phyloP scores from a whole-genome alignment of 1,140 invertebrate species.

The Papilio dardanus region DNA sequence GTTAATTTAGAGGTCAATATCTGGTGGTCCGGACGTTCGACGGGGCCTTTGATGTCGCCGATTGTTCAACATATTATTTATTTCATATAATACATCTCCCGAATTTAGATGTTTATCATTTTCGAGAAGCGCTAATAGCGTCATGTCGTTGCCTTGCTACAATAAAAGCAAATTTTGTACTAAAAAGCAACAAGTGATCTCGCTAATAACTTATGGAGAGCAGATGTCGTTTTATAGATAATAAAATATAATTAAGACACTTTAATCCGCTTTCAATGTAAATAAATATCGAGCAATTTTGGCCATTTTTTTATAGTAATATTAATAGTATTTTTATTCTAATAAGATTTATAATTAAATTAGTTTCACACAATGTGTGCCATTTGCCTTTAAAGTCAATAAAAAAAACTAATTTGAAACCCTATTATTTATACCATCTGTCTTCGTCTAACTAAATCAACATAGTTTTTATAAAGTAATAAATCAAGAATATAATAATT shows the following conservation, averaged over 20 bases:
- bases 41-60: slow-evolving; percentile 66
- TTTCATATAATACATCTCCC: slow-evolving; percentile 66
- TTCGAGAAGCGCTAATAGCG: slow-evolving; percentile 74
- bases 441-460: slow-evolving; percentile 6
- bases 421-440: neutral
- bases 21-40: slow-evolving; percentile 41
- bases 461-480: neutral
- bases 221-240: slow-evolving; percentile 14
- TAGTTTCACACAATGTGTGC: neutral
- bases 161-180: slow-evolving; percentile 4
- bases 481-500: slow-evolving; percentile 38
- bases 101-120: slow-evolving; percentile 75
- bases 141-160: slow-evolving; percentile 43
- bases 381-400: neutral
- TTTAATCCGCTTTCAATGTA: slow-evolving; percentile 14
- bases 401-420: slow-evolving; percentile 3
- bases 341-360: neutral
- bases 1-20: slow-evolving; percentile 45
- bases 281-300: slow-evolving; percentile 4
- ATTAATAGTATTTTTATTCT: no score
- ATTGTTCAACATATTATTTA: slow-evolving; percentile 60
- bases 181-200: slow-evolving; percentile 2
- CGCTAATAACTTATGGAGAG: slow-evolving; percentile 4
- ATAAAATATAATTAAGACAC: slow-evolving; percentile 30
- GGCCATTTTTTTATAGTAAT: neutral